Percentiles rank a stretch among this genome's conserved stretches.
These are phyloP conservation scores for Scortum barcoo DNA, from an alignment of 2,113 vertebrate species.

Conservation along the genomic window DNA sequence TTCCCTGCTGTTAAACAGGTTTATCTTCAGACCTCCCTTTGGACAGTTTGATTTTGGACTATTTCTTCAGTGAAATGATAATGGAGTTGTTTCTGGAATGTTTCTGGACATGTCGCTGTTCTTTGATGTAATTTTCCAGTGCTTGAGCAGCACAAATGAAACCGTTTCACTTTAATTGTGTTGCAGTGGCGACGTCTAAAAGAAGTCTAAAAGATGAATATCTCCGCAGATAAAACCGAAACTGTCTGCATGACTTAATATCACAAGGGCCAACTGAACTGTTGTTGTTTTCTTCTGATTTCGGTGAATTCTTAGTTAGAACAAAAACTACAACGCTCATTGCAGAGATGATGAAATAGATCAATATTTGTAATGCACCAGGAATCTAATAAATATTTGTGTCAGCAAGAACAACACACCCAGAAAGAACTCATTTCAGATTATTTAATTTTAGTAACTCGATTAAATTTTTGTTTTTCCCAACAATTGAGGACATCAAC, in stretches of 20 bases:
- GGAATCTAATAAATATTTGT: neutral
- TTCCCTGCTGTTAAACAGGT: neutral
- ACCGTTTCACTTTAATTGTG: neutral
- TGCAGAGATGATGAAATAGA: neutral
- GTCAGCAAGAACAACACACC: neutral
- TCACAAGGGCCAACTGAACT: conserved; percentile 11
- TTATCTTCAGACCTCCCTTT: neutral
- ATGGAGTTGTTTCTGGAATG: neutral
- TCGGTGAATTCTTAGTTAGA: neutral
- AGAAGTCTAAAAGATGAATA: conserved; percentile 4
- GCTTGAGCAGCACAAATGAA: neutral
- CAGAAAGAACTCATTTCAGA: neutral
- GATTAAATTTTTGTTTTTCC: neutral
- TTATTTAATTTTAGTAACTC: neutral
- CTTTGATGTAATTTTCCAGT: neutral
- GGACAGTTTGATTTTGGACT: neutral
- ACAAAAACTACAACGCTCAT: neutral
- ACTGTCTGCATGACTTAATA: conserved; percentile 11
- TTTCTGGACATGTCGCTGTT: neutral
- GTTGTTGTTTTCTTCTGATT: neutral
- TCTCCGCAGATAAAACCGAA: neutral
- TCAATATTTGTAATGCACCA: neutral
- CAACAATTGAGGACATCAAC: neutral
- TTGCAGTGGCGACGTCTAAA: neutral
- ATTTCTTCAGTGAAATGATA: neutral